phyloP scores from a whole-genome alignment of 2,113 vertebrate genomes.

The Centropristis striata region DNA sequence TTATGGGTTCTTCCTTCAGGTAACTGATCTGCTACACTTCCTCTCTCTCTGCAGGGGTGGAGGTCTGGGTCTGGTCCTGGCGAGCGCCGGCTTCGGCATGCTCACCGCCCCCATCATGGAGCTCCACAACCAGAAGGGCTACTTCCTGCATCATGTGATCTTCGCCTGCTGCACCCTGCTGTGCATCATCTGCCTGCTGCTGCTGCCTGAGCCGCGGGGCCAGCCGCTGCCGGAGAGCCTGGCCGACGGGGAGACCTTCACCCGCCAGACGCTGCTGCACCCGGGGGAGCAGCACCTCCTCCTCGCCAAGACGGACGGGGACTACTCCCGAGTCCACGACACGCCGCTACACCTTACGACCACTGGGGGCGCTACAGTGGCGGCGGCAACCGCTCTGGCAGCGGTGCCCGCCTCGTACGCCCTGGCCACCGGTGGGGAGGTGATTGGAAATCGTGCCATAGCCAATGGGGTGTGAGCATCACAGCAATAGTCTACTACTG shows the following conservation, averaged over 20 bases:
- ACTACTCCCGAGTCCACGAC: constrained; percentile 95
- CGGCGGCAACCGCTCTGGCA: constrained; percentile 83
- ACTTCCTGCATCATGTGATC: constrained; percentile 98
- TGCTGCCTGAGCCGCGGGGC: constrained; percentile 94
- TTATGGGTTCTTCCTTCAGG: too few species aligned
- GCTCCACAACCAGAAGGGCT: constrained; percentile 99
- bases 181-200: constrained; percentile 98
- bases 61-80: constrained; percentile 94
- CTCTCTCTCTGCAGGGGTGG: constrained; percentile 88
- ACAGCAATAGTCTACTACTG: constrained; percentile 38
- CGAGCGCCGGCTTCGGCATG: constrained; percentile 96
- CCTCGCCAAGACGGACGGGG: constrained; percentile 92
- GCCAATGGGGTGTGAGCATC: constrained; percentile 91
- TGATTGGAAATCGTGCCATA: constrained; percentile 86
- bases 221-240: constrained; percentile 95
- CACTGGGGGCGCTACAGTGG: constrained; percentile 78
- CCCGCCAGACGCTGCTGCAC: constrained; percentile 91
- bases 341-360: constrained; percentile 81
- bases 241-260: constrained; percentile 93
- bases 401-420: constrained; percentile 78
- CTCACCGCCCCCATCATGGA: constrained; percentile 97
- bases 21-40: neutral
- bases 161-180: constrained; percentile 98
- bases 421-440: constrained; percentile 80
- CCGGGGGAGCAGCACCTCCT: constrained; percentile 95